phyloP scores from a whole-genome alignment of 2,888 invertebrate species.

The Anorthoa munda region DNA sequence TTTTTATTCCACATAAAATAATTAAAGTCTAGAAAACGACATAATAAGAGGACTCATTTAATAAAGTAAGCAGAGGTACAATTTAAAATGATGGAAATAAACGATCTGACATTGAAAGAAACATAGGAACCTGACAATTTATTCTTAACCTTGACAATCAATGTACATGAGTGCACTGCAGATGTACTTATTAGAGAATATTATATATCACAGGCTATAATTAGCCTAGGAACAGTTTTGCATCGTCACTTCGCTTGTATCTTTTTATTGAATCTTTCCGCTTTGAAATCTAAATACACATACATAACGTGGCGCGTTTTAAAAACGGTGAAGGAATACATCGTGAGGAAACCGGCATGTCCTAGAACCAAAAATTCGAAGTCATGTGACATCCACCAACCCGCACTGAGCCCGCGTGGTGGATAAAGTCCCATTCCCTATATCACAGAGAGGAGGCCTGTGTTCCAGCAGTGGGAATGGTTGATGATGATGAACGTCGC shows the following conservation, averaged over 20 bases:
- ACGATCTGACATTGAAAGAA: background rate
- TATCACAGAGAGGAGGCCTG: no score
- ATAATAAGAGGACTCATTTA: background rate
- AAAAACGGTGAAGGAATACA: no score
- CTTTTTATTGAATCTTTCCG: background rate
- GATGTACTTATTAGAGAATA: background rate
- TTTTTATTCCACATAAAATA: background rate
- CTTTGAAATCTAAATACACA: background rate
- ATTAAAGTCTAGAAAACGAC: no score
- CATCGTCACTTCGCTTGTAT: background rate
- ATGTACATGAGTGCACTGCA: constrained; percentile 1
- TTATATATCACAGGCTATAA: constrained; percentile 6
- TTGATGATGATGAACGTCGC: no score
- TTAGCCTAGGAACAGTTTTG: background rate
- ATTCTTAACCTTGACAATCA: constrained; percentile 24
- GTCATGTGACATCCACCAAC: no score
- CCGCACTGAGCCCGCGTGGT: no score
- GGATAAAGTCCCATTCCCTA: no score
- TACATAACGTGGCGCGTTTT: no score
- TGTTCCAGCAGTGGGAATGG: no score
- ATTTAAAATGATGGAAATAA: constrained; percentile 16
- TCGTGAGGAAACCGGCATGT: no score
- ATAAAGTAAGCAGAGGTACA: background rate
- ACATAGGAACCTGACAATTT: constrained; percentile 22
- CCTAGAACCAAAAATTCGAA: no score